These are phyloP conservation scores for Chloroceryle amazona DNA, from an alignment of 2,797 vertebrate genomes.

Conservation along the genomic window DNA sequence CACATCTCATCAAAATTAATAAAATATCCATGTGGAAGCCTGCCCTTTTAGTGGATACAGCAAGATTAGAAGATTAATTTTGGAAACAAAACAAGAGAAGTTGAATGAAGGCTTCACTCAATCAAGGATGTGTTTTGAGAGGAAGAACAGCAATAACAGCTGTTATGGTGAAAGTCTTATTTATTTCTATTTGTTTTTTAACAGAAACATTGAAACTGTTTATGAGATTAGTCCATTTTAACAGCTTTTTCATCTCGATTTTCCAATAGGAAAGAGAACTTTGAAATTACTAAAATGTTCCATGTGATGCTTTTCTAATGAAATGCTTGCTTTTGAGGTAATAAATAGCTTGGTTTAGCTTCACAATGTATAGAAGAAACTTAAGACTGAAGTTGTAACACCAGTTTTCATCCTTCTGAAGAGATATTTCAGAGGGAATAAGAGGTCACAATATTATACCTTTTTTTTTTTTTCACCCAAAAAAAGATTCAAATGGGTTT, in stretches of 20 bases:
- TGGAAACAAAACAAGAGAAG: neutral
- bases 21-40: neutral
- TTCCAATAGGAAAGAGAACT: neutral
- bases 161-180: neutral
- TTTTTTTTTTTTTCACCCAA: accelerated
- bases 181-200: neutral
- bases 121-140: neutral
- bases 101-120: neutral
- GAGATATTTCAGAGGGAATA: neutral
- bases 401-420: neutral
- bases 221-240: neutral
- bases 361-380: neutral
- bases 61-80: neutral
- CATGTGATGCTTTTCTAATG: neutral
- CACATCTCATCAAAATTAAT: neutral
- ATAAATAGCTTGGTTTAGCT: neutral
- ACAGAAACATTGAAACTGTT: neutral
- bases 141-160: neutral
- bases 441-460: neutral
- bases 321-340: neutral
- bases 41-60: neutral
- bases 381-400: neutral
- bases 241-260: neutral
- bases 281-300: neutral
- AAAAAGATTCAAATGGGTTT: neutral